Conservation (phyloP, 2,888 invertebrate genomes). For the Cylindroiulus punctatus region DNA sequence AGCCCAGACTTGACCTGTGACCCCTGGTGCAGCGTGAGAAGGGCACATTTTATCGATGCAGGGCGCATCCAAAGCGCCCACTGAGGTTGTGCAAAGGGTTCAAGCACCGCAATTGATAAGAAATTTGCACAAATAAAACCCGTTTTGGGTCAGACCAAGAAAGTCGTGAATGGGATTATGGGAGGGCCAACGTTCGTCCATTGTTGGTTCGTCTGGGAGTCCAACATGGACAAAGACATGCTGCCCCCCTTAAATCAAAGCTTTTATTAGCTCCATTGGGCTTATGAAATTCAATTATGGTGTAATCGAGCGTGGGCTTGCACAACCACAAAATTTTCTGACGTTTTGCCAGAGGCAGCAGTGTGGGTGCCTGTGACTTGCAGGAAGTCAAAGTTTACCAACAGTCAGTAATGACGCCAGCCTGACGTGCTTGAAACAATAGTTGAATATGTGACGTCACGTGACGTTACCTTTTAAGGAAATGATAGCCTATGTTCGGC, state of each 20-base stretch:
- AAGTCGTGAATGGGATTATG: not conserved
- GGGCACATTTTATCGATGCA: not conserved
- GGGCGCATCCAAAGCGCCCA: not conserved
- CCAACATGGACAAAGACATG: not conserved
- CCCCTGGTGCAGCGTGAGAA: not conserved
- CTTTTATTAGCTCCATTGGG: not conserved
- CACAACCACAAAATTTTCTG: not conserved
- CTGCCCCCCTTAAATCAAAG: not conserved
- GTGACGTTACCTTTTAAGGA: too few relatives aligned
- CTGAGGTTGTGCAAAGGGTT: not conserved
- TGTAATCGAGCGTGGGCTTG: constrained; percentile 23
- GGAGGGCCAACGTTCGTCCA: not conserved
- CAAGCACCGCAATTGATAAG: not conserved
- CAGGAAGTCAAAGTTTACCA: not conserved
- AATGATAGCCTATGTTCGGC: too few relatives aligned
- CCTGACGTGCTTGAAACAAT: not conserved
- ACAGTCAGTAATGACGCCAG: not conserved
- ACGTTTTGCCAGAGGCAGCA: not conserved
- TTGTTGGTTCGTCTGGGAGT: not conserved
- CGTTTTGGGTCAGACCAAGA: constrained; percentile 21
- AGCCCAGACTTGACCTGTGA: too few relatives aligned
- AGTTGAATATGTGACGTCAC: not conserved
- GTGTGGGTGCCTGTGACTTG: not conserved
- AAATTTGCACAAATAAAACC: not conserved
- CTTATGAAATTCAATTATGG: constrained; percentile 20